Evolutionary conservation across 2,113 vertebrate genomes (phyloP), one percentile per base, ranked within the genome.

Genomic region (Etheostoma spectabile): DNA sequence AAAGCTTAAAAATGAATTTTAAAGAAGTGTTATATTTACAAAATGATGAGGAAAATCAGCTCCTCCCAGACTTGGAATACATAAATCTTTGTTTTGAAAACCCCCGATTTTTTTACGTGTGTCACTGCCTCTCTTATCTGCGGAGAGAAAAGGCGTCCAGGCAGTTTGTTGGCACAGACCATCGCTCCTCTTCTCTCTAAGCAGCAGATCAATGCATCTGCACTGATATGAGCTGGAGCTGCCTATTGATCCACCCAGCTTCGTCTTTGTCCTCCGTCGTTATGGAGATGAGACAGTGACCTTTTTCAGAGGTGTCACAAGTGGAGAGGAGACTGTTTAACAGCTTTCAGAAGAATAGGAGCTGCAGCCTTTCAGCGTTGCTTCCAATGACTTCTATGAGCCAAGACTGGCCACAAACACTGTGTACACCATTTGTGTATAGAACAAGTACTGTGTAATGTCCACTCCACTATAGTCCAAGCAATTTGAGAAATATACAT

Each of bases 281-380:
- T 91, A 93, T 88, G 89, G 86, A 91, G 88, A 93, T 93, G 91
- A 87, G 83, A 84, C 78, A 69, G 66, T 88, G 87, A 93, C 94
- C 94, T 94, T 93, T 91, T 87, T 70, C 70, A 61, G 76, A 83
- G 73, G 86, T 82, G 89, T 83, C 67, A 57, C 63, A 53, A 76
- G 84, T 60, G 73, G 73, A 84, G 65, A 85, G 87, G 79, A 89
- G 55, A 77, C 61, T 52, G 61, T 81, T 72, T 72, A 72, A 72
- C 73, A 82, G 62, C 73, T 68, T 63, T 61, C 56, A 70, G 55
- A 42, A 46, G 57, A 74, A 79, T 19, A 38, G 15, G 48, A 60
- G 18, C 35, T 3, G 10, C 53, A 3, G 55, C 33, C 6, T 55
- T 24, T 5, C 33, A 42, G 12, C 1, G 0, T 51, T 46, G 55